Percentiles rank a stretch among this genome's conserved stretches.
These are phyloP conservation scores for Drosophila demipolita DNA, from an alignment of 2,888 invertebrate species.

Conservation along the genomic window DNA sequence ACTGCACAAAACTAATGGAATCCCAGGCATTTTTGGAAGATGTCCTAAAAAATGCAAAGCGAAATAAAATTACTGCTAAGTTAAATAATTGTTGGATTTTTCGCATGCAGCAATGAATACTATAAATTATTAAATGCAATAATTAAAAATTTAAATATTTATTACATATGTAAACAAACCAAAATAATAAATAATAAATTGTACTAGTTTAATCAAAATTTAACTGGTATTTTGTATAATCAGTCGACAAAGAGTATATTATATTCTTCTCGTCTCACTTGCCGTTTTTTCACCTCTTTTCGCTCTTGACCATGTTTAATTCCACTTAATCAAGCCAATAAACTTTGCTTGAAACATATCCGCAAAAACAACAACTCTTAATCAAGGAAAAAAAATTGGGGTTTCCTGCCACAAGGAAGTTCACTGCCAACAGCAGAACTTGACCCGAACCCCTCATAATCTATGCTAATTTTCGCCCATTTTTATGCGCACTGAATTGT, in stretches of 20 bases:
- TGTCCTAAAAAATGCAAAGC: not conserved
- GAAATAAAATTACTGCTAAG: not conserved
- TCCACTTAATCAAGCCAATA: conserved; percentile 33
- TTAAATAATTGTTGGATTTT: not conserved
- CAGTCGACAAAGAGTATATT: not conserved
- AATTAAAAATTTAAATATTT: not conserved
- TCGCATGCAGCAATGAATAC: not conserved
- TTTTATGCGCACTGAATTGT: conserved; percentile 45
- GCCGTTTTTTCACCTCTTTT: not conserved
- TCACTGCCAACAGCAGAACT: conserved; percentile 15
- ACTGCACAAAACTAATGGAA: conserved; percentile 18
- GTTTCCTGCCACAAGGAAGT: conserved; percentile 29
- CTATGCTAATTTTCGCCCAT: conserved; percentile 69
- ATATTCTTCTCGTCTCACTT: not conserved
- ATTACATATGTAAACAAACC: not conserved
- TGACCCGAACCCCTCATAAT: conserved; percentile 59
- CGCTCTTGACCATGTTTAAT: not conserved
- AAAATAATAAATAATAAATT: not conserved
- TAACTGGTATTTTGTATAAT: not conserved
- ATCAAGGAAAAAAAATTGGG: conserved; percentile 50
- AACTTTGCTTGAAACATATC: conserved; percentile 25
- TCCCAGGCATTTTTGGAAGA: not conserved
- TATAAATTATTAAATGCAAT: not conserved
- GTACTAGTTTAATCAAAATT: not conserved
- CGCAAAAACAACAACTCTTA: conserved; percentile 24